phyloP scores from a whole-genome alignment of 2,888 invertebrate species.

The Microplitis deprimator region DNA sequence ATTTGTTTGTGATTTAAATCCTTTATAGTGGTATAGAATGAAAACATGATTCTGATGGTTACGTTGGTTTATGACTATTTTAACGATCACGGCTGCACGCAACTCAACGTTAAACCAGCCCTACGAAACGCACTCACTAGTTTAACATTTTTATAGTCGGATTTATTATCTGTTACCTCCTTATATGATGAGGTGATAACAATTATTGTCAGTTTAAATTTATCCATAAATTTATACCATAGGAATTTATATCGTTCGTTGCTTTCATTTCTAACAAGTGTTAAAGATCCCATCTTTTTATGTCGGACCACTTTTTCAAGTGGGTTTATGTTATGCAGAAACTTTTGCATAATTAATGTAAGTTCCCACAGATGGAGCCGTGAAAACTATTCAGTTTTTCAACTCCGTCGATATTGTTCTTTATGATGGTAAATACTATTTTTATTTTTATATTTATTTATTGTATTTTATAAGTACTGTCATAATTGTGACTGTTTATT shows the following conservation, averaged over 20 bases:
- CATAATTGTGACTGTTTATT: too few species aligned
- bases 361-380: constrained; percentile 46
- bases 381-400: constrained; percentile 20
- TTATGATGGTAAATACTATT: constrained; percentile 12
- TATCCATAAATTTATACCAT: constrained; percentile 64
- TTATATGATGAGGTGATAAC: constrained; percentile 70
- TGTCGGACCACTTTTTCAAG: constrained; percentile 45
- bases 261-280: constrained; percentile 39
- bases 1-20: background rate
- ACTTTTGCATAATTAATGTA: constrained; percentile 12
- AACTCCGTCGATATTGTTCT: constrained; percentile 46
- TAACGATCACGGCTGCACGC: constrained; percentile 71
- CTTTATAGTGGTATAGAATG: constrained; percentile 36
- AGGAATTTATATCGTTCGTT: constrained; percentile 60
- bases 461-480: too few species aligned
- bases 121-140: constrained; percentile 70
- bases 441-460: background rate
- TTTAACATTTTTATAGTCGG: constrained; percentile 69
- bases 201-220: constrained; percentile 72
- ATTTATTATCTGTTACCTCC: constrained; percentile 72
- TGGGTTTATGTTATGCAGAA: background rate
- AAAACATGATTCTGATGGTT: constrained; percentile 61
- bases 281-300: constrained; percentile 61
- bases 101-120: constrained; percentile 70
- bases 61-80: constrained; percentile 69